phyloP scores from a whole-genome alignment of 1,140 invertebrate species.

The Coenobita brevimanus region DNA sequence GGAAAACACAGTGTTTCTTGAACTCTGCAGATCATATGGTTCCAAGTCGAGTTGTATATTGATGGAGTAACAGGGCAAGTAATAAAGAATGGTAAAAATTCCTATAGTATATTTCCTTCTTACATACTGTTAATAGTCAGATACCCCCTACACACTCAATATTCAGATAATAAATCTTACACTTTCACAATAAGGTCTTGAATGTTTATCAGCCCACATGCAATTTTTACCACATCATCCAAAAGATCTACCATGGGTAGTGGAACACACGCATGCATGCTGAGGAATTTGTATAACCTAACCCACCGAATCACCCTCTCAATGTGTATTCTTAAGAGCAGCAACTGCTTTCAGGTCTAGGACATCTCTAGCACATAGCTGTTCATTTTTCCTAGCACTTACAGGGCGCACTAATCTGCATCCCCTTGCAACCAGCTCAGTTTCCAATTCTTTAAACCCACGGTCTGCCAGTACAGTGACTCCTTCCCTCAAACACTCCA shows the following conservation, averaged over 20 bases:
- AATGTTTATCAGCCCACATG: not conserved
- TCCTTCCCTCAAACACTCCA: no score
- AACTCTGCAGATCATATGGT: no score
- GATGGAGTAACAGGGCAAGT: no score
- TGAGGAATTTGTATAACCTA: not conserved
- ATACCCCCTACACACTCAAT: no score
- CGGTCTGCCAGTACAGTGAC: no score
- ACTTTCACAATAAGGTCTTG: not conserved
- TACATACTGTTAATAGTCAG: no score
- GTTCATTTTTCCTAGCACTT: not conserved
- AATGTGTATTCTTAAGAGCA: not conserved
- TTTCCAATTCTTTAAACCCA: not conserved
- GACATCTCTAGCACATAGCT: not conserved
- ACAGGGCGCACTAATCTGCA: conserved; percentile 3
- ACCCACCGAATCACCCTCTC: not conserved
- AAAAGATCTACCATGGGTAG: not conserved
- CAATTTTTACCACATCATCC: not conserved
- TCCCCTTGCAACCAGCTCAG: conserved; percentile 1
- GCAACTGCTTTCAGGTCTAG: not conserved
- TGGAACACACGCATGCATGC: conserved; percentile 1
- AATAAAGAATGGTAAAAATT: no score
- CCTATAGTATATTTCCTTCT: no score
- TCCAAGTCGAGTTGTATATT: no score
- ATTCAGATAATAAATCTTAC: no score
- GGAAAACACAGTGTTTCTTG: no score